These are phyloP conservation scores for Drosophila simulans DNA, from an alignment of 1,140 invertebrate genomes.

Conservation along the genomic window DNA sequence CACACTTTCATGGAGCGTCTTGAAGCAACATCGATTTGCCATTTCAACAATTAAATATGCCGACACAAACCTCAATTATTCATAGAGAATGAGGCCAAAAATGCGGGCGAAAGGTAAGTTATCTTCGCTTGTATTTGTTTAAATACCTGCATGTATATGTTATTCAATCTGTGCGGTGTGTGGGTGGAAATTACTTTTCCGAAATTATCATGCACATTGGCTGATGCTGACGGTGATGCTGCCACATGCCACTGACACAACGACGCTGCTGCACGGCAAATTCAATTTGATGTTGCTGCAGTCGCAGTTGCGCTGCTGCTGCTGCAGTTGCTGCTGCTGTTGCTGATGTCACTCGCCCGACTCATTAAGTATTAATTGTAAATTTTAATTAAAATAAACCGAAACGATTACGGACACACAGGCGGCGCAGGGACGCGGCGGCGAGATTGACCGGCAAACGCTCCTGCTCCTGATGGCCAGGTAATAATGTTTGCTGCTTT, in stretches of 20 bases:
- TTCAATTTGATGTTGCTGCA: slow-evolving; percentile 66
- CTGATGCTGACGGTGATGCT: background rate
- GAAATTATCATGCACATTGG: slow-evolving; percentile 55
- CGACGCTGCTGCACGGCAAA: slow-evolving; percentile 48
- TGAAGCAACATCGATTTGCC: slow-evolving; percentile 26
- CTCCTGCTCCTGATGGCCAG: slow-evolving; percentile 52
- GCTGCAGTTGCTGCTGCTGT: slow-evolving; percentile 41
- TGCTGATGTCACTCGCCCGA: slow-evolving; percentile 61
- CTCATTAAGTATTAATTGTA: slow-evolving; percentile 84
- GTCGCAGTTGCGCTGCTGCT: slow-evolving; percentile 24
- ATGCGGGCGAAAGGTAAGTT: slow-evolving; percentile 4
- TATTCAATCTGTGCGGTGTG: slow-evolving; percentile 47
- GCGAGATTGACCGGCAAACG: slow-evolving; percentile 16
- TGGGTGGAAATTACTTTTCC: slow-evolving; percentile 59
- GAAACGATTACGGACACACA: slow-evolving; percentile 57
- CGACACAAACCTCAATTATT: slow-evolving; percentile 45
- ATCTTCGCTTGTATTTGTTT: background rate
- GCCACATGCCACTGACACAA: slow-evolving; percentile 29
- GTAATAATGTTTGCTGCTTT: slow-evolving; percentile 74
- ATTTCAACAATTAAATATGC: slow-evolving; percentile 57
- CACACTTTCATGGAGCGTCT: slow-evolving; percentile 12
- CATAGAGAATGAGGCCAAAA: slow-evolving; percentile 17
- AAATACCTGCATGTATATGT: slow-evolving; percentile 1
- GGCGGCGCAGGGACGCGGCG: background rate
- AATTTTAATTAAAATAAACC: slow-evolving; percentile 84